Conservation (phyloP, 2,888 invertebrate species). For the Andrena haemorrhoa region DNA sequence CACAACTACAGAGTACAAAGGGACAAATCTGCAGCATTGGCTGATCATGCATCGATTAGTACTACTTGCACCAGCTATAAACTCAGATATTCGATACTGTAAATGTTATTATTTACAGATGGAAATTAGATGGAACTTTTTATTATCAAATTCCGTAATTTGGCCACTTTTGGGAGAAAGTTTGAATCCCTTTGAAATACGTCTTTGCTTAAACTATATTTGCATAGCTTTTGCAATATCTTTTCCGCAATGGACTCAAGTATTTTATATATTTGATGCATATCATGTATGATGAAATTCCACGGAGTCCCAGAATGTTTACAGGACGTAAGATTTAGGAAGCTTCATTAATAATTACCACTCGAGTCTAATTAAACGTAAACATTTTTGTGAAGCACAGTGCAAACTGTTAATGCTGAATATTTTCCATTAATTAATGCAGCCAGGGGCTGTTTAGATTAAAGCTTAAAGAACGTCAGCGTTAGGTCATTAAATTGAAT, state of each 20-base stretch:
- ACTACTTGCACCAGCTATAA: neutral
- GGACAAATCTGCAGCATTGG: neutral
- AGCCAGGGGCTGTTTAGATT: slow-evolving; percentile 5
- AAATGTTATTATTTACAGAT: neutral
- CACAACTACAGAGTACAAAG: neutral
- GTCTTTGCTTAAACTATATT: neutral
- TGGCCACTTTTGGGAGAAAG: neutral
- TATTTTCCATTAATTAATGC: too few species aligned
- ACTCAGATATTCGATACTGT: neutral
- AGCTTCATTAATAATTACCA: too few species aligned
- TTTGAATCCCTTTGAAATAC: neutral
- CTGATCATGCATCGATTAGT: neutral
- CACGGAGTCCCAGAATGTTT: neutral
- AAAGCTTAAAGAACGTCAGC: slow-evolving; percentile 60
- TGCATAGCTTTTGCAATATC: neutral
- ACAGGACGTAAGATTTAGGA: neutral
- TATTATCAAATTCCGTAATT: neutral
- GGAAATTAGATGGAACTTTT: neutral
- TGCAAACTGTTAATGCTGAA: too few species aligned
- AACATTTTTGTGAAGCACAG: too few species aligned
- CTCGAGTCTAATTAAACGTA: too few species aligned
- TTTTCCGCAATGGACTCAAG: neutral
- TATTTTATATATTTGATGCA: neutral
- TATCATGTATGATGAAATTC: too few species aligned
- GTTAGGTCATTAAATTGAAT: slow-evolving; percentile 78